Evolutionary conservation across 2,113 vertebrate genomes (phyloP).

Genomic region (Forbesichthys papilliferus): DNA sequence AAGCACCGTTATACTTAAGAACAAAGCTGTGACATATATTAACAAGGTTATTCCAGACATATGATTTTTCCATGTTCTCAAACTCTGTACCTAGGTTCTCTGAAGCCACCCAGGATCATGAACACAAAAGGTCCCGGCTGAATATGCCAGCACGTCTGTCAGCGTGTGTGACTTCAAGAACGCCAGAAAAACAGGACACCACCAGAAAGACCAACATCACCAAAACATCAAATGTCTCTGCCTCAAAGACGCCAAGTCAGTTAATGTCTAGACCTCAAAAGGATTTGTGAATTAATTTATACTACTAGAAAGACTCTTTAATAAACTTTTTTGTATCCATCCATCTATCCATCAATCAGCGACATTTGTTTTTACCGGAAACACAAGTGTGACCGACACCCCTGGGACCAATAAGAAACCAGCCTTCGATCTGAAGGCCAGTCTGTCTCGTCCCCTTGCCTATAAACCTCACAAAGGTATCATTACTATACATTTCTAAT

Average conservation of each 20-base stretch:
- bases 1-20: no score
- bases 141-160: conserved; percentile 91
- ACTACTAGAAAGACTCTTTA: no score
- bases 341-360: conserved; percentile 50
- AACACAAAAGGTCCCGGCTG: conserved; percentile 82
- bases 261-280: background rate
- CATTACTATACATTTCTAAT: background rate
- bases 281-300: background rate
- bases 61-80: background rate
- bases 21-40: no score
- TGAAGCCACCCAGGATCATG: conserved; percentile 85
- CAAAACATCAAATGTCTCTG: conserved; percentile 30
- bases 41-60: background rate
- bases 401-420: conserved; percentile 80
- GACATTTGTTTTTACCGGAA: conserved; percentile 77
- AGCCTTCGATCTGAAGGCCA: conserved; percentile 90
- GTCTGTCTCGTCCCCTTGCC: conserved; percentile 85
- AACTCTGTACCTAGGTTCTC: conserved; percentile 80
- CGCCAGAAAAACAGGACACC: conserved; percentile 46
- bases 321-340: no score
- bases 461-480: conserved; percentile 87
- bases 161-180: conserved; percentile 50
- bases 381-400: conserved; percentile 63
- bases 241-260: conserved; percentile 60
- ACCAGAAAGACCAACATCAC: conserved; percentile 11